Percentiles rank a stretch among this genome's conserved stretches.
These are phyloP conservation scores for Lacerta viridis DNA, from an alignment of 2,797 vertebrate species.

Conservation along the genomic window DNA sequence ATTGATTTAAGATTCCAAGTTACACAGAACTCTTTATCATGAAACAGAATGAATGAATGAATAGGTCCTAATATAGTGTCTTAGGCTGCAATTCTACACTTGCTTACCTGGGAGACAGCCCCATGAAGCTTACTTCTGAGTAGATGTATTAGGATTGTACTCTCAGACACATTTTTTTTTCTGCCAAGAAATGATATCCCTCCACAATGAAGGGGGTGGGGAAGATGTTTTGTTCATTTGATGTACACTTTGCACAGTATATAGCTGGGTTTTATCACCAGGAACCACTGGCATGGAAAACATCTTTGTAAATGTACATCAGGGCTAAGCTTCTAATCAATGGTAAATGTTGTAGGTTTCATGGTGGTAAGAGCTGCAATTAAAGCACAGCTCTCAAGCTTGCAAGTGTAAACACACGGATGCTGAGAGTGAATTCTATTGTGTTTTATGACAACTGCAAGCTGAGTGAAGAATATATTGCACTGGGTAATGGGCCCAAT, in stretches of 20 bases:
- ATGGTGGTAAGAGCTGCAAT: conserved; percentile 1
- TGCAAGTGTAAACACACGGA: not conserved
- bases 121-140: not conserved
- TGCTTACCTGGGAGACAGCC: not conserved
- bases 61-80: not conserved
- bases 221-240: not conserved
- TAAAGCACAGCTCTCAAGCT: not conserved
- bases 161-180: not conserved
- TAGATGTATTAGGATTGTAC: not conserved
- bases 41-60: not conserved
- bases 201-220: too few species aligned
- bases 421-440: not conserved
- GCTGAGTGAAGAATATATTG: conserved; percentile 9
- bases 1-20: not conserved
- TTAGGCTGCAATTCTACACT: not conserved
- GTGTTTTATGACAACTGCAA: conserved; percentile 24
- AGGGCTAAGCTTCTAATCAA: not conserved
- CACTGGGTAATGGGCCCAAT: conserved; percentile 17
- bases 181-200: not conserved
- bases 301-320: too few species aligned
- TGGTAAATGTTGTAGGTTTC: not conserved
- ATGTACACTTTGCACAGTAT: not conserved
- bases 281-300: not conserved
- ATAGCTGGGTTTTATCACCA: not conserved
- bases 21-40: not conserved